Base-by-base conservation (phyloP, 2,797 vertebrate species). In the Sparidentex hasta region DNA sequence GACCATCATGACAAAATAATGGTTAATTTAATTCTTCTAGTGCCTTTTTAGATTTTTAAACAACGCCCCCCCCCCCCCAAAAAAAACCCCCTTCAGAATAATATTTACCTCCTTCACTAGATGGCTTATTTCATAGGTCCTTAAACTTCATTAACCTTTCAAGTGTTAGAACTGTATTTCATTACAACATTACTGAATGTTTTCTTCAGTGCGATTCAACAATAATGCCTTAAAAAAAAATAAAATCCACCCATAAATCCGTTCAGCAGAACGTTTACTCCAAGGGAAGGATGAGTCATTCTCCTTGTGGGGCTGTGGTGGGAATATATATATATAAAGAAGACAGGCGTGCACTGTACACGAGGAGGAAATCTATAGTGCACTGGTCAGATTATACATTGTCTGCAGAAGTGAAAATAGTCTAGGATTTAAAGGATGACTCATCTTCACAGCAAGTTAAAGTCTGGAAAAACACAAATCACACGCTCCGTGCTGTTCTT, bases 91-190 rank as follows among this genome's bases (percentile, higher is more conserved):
- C 13, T 55, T 21, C 18, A 52, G 17, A 83, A 76, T 58, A 41
- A 69, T 66, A n/a, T 74, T 80, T 57, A 27, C 51, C 25, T 67
- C 20, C 6, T 66, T 66, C 58, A 73, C 25, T 46, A 58, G 68
- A 72, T 8, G 7, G 20, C 50, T 52, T 48, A 54, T 71, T 65
- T 72, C 7, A 65, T 65, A 50, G 33, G 71, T 38, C 27, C 48
- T 71, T 76, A 51, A 74, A 77, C 57, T 71, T 59, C 59, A 78
- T 86, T 63, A 73, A 38, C 29, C 38, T 58, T 70, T 74, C 18
- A 43, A 52, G 38, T 50, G 33, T 78, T 25, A 55, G 72, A 7
- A 74, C 64, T 1, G 20, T 27, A 58, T 73, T 71, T 78, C 14
- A 81, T 81, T 47, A 46, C 25, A 56, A 74, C 33, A 55, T 77